Evolutionary conservation across 1,140 invertebrate genomes (phyloP).

Genomic region (Magallana angulata): DNA sequence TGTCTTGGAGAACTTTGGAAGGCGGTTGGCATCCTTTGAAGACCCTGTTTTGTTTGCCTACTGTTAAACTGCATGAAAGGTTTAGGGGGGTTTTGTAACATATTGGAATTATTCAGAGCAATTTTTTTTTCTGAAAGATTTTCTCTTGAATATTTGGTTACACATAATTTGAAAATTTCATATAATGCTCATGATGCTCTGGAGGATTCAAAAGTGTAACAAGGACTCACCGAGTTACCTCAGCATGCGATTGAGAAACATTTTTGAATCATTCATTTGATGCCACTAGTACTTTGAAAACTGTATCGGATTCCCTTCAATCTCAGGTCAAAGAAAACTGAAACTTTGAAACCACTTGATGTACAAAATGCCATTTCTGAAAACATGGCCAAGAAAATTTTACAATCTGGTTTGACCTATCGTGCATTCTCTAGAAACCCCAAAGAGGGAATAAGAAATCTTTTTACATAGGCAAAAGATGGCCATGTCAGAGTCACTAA

Average conservation of each 20-base stretch:
- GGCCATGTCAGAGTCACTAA: background rate
- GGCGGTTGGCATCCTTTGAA: background rate
- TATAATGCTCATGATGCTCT: conserved; percentile 9
- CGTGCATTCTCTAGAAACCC: background rate
- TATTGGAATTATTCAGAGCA: background rate
- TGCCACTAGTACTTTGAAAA: no score
- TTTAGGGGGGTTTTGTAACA: conserved; percentile 29
- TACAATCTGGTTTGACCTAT: background rate
- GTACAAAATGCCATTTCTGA: background rate
- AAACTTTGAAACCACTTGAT: conserved; percentile 17
- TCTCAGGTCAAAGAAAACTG: background rate
- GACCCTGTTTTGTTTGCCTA: conserved; percentile 38
- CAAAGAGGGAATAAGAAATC: background rate
- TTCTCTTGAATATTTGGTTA: conserved; percentile 1
- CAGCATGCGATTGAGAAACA: background rate
- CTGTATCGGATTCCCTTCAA: background rate
- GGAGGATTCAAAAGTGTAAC: background rate
- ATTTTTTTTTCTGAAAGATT: background rate
- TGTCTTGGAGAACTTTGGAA: background rate
- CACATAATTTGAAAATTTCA: background rate
- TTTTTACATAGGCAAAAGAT: conserved; percentile 1
- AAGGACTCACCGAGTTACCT: background rate
- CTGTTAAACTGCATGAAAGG: background rate
- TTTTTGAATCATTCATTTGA: background rate
- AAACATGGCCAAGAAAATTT: background rate